These are phyloP conservation scores for Lacerta bilineata DNA, from an alignment of 2,797 vertebrate species.

Conservation along the genomic window DNA sequence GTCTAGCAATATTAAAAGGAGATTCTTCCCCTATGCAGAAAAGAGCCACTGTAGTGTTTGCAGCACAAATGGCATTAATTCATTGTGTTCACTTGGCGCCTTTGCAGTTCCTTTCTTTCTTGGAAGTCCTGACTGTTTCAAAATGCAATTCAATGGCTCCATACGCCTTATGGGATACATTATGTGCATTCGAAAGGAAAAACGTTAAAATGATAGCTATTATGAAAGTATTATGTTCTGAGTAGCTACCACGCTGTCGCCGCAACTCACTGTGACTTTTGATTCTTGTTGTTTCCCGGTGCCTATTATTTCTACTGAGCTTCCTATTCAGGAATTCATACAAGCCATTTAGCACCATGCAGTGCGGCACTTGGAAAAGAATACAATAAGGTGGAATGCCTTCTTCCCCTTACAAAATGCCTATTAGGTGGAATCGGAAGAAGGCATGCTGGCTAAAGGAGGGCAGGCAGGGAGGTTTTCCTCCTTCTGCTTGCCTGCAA, in stretches of 20 bases:
- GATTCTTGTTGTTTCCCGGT: conserved; percentile 71
- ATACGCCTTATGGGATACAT: conserved; percentile 58
- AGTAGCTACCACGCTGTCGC: conserved; percentile 54
- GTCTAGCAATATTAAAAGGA: conserved; percentile 62
- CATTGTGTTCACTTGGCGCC: conserved; percentile 41
- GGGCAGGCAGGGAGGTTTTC: not conserved
- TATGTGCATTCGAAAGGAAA: conserved; percentile 67
- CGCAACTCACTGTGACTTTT: conserved; percentile 70
- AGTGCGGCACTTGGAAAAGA: conserved; percentile 64
- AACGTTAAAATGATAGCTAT: conserved; percentile 66
- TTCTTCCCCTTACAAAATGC: conserved; percentile 63
- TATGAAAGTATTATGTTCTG: conserved; percentile 66
- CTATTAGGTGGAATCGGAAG: conserved; percentile 52
- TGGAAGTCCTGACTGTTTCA: conserved; percentile 64
- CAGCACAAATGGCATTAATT: conserved; percentile 63
- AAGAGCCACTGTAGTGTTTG: conserved; percentile 46
- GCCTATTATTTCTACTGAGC: conserved; percentile 70
- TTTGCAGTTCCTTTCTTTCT: conserved; percentile 56
- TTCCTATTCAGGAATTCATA: conserved; percentile 67
- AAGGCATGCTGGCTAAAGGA: conserved; percentile 46
- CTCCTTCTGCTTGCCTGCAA: conserved; percentile 32
- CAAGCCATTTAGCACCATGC: conserved; percentile 65
- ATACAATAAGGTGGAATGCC: conserved; percentile 57
- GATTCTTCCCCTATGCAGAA: conserved; percentile 51
- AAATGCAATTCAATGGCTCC: conserved; percentile 63